Conservation (phyloP, 2,888 invertebrate species). For the Tenthredo scrophulariae region DNA sequence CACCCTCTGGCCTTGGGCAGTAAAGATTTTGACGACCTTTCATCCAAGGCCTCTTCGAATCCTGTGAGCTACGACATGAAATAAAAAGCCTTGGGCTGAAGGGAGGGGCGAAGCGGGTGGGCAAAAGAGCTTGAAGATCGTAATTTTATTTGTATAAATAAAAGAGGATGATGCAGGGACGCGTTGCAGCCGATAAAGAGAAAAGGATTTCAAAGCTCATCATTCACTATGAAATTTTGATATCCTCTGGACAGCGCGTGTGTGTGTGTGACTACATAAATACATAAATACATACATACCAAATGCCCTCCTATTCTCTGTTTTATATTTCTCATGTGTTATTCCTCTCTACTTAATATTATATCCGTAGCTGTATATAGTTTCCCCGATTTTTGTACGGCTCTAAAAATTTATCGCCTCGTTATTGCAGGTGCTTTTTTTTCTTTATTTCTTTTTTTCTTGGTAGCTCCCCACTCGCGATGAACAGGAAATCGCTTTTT, state of each 20-base stretch:
- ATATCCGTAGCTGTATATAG: background rate
- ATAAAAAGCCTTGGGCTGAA: conserved; percentile 8
- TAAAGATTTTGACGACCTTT: conserved; percentile 43
- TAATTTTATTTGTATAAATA: conserved; percentile 34
- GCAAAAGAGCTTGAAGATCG: background rate
- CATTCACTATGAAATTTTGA: background rate
- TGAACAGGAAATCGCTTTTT: background rate
- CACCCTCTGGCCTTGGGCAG: conserved; percentile 6
- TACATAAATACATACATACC: too few species aligned
- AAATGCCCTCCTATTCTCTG: too few species aligned
- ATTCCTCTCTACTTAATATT: background rate
- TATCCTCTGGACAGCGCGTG: background rate
- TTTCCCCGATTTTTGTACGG: background rate
- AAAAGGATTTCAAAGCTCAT: background rate
- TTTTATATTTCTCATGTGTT: background rate
- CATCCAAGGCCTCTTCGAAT: conserved; percentile 25
- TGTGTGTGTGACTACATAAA: too few species aligned
- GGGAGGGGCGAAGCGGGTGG: background rate
- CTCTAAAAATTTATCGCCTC: background rate
- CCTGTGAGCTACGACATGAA: conserved; percentile 24
- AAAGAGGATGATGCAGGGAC: background rate
- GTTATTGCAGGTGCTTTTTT: background rate
- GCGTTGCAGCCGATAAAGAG: background rate
- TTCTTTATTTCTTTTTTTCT: background rate
- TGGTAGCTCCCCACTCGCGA: background rate